Evolutionary conservation across 1,140 invertebrate species (phyloP).

Genomic region (Tetramorium alpestre): DNA sequence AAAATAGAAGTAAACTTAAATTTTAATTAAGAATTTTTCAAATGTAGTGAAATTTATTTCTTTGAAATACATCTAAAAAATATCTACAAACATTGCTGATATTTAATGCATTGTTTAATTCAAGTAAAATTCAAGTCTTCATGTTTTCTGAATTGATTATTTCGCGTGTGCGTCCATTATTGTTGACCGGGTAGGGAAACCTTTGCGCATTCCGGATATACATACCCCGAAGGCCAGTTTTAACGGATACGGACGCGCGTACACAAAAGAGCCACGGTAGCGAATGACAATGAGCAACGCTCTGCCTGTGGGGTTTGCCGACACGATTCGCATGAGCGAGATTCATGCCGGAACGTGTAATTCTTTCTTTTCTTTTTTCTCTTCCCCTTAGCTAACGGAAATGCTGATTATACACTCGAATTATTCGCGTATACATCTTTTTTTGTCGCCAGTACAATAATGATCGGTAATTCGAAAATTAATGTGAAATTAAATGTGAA

Average conservation of each 20-base stretch:
- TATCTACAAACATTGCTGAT: not conserved
- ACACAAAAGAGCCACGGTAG: constrained; percentile 40
- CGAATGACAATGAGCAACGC: constrained; percentile 64
- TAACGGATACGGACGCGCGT: constrained; percentile 53
- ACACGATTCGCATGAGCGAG: constrained; percentile 66
- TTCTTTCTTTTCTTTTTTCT: not conserved
- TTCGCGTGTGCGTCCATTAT: constrained; percentile 17
- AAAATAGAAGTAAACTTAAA: not conserved
- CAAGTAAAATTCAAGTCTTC: not conserved
- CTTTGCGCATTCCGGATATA: constrained; percentile 35
- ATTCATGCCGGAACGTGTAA: constrained; percentile 67
- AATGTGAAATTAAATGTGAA: not conserved
- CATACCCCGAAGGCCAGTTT: constrained; percentile 55
- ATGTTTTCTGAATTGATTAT: constrained; percentile 13
- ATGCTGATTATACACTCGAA: constrained; percentile 68
- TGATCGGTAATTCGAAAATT: not conserved
- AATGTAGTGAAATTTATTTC: not conserved
- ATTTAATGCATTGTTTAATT: not conserved
- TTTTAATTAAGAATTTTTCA: not conserved
- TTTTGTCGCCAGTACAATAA: constrained; percentile 43
- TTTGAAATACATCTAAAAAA: not conserved
- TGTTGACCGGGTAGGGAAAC: not conserved
- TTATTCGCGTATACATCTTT: constrained; percentile 61
- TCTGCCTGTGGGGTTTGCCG: constrained; percentile 14
- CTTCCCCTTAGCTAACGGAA: constrained; percentile 59